A percentile compares a stretch with the other conserved stretches of the same genome.
Evolutionary conservation across 2,888 invertebrate species (phyloP).

Genomic region (Bibio marci): DNA sequence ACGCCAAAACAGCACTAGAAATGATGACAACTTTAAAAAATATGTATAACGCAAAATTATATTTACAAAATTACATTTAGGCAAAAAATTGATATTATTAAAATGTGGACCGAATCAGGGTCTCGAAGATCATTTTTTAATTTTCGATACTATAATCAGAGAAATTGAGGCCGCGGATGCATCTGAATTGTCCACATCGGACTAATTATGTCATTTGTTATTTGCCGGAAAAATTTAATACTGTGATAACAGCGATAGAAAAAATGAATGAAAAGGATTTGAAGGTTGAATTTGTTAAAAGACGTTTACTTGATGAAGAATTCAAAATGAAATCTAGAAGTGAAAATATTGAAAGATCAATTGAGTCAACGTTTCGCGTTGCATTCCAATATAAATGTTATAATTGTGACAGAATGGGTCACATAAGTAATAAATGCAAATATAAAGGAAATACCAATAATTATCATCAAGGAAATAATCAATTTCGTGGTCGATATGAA

Average conservation of each 20-base stretch:
- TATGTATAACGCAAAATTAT: not conserved
- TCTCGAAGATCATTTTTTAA: not conserved
- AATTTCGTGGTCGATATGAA: too few species aligned
- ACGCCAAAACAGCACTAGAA: not conserved
- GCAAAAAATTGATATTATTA: not conserved
- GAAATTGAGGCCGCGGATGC: not conserved
- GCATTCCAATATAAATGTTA: too few species aligned
- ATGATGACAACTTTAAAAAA: not conserved
- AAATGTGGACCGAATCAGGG: not conserved
- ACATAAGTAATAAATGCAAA: too few species aligned
- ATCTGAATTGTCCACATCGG: not conserved
- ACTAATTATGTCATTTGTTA: not conserved
- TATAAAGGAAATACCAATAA: too few species aligned
- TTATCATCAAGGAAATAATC: too few species aligned
- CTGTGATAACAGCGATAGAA: not conserved
- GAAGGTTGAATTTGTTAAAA: not conserved
- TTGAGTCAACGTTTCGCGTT: too few species aligned
- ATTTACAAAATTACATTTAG: not conserved
- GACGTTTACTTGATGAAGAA: not conserved
- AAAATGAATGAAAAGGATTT: not conserved
- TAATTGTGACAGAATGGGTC: too few species aligned
- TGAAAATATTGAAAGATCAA: too few species aligned
- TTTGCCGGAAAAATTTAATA: not conserved
- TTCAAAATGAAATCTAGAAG: too few species aligned
- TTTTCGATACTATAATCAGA: not conserved